A percentile compares a stretch with the other conserved stretches of the same genome.
Conservation (phyloP, 2,888 invertebrate genomes). For the Drosophila suboccidentalis region DNA sequence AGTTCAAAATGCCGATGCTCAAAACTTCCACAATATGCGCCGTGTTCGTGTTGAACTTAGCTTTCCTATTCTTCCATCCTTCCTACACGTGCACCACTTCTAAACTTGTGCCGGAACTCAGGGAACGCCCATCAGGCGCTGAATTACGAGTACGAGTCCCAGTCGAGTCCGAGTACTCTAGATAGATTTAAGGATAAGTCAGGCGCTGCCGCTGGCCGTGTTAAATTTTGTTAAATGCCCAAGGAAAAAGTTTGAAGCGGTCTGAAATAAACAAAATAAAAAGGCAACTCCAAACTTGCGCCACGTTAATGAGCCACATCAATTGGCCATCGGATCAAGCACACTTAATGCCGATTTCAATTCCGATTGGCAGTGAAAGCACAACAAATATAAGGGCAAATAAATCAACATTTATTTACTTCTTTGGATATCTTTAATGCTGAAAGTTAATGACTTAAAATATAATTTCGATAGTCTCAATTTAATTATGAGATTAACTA, state of each 20-base stretch:
- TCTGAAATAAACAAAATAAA: constrained; percentile 6
- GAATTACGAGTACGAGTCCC: constrained; percentile 8
- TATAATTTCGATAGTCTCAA: neutral
- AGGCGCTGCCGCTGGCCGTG: constrained; percentile 14
- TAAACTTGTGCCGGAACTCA: constrained; percentile 27
- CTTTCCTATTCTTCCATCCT: constrained; percentile 27
- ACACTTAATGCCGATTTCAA: constrained; percentile 18
- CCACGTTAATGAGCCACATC: constrained; percentile 61
- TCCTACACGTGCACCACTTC: constrained; percentile 44
- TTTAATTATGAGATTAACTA: neutral
- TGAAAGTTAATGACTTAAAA: neutral
- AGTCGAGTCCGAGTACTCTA: constrained; percentile 23
- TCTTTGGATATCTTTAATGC: neutral
- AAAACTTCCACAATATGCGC: constrained; percentile 71
- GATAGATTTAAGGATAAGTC: constrained; percentile 23
- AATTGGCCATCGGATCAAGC: constrained; percentile 39
- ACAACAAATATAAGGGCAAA: constrained; percentile 1
- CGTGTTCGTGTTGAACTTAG: constrained; percentile 40
- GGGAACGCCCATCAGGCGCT: constrained; percentile 4
- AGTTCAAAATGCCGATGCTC: constrained; percentile 47
- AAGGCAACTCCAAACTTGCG: constrained; percentile 45
- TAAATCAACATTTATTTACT: neutral
- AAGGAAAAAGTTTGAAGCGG: constrained; percentile 53
- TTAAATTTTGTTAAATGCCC: constrained; percentile 48
- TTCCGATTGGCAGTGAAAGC: constrained; percentile 2